Percentiles rank a stretch among this genome's conserved stretches.
phyloP scores from a whole-genome alignment of 2,797 vertebrate species.

The Pipistrellus pygmaeus region DNA sequence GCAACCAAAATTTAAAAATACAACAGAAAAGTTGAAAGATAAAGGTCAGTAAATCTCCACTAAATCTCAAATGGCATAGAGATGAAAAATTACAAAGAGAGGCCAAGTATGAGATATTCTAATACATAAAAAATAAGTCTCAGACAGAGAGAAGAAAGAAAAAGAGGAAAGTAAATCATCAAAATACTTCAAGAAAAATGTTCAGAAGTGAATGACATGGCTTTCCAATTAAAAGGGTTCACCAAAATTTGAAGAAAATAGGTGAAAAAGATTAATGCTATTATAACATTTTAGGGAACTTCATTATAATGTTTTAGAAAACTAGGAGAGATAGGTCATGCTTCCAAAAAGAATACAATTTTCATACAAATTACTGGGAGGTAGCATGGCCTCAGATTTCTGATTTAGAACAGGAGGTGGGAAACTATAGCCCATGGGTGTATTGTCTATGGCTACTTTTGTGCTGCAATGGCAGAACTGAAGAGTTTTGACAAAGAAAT shows the following conservation, averaged over 20 bases:
- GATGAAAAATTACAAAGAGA: not conserved
- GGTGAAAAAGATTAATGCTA: not conserved
- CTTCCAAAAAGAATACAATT: not conserved
- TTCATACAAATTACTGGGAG: not conserved
- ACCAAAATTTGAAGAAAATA: not conserved
- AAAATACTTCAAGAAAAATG: not conserved
- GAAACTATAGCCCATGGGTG: not conserved
- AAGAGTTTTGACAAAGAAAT: not conserved
- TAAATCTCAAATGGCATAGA: not conserved
- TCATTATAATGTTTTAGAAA: constrained; percentile 14
- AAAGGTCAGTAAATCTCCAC: not conserved
- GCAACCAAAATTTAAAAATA: not conserved
- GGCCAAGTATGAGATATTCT: not conserved
- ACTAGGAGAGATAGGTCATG: not conserved
- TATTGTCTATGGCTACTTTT: not conserved
- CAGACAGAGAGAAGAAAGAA: not conserved
- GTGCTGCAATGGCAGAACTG: not conserved
- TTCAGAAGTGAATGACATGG: not conserved
- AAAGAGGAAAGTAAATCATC: not conserved
- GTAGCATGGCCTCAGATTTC: not conserved
- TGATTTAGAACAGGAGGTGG: not conserved
- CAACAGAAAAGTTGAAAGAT: no score
- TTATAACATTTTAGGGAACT: not conserved
- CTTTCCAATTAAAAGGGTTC: not conserved
- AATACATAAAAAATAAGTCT: not conserved